Base-by-base conservation (phyloP, 2,888 invertebrate genomes). In the Melanophora roralis region DNA sequence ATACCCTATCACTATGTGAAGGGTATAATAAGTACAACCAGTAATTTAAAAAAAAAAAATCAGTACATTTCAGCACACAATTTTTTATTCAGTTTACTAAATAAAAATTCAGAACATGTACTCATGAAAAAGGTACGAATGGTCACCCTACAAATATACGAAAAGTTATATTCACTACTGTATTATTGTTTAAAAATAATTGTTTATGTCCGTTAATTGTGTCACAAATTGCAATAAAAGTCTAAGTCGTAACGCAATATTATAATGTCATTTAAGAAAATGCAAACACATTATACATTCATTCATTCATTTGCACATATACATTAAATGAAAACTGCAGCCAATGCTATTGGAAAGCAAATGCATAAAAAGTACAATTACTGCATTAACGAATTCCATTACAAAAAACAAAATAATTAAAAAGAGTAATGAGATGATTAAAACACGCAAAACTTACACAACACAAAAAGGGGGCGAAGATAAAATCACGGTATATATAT, bases 231-330 rank as follows among this genome's bases (percentile, higher is more conserved):
- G 67, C 79, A 80, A 72, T 67, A 65, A 76, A 72, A 67, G 68
- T 80, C 76, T 76, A 72, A 80, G 79, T 75, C 79, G 76, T 80
- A 80, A 80, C 79, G 79, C 79, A 80, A 64, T 80, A 76, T 75
- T 51, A 36, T 51, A 68, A 67, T 76, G 67, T 76, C 75, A 72
- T 62, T 76, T 49, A 55, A 71, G 65, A 55, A 71, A 74, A 14
- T 40, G 49, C 49, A 64, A 67, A 71, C 36, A 65, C 51, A 5
- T 27, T 65, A 71, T 27, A 65, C 51, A 5, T 27, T 65, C 51
- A 47, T 38, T 7, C 47, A 45, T 36, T 27, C 6, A 3, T 27
- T 5, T 59, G 12, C 16, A 19, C 6, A 3, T 60, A 27, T 40
- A 6, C 47, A 43, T 40, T n/a, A n/a, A n/a, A n/a, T 27, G 27